Evolutionary conservation across 2,113 vertebrate species (phyloP), one percentile per base, ranked within the genome.

Genomic region (Epinephelus moara): DNA sequence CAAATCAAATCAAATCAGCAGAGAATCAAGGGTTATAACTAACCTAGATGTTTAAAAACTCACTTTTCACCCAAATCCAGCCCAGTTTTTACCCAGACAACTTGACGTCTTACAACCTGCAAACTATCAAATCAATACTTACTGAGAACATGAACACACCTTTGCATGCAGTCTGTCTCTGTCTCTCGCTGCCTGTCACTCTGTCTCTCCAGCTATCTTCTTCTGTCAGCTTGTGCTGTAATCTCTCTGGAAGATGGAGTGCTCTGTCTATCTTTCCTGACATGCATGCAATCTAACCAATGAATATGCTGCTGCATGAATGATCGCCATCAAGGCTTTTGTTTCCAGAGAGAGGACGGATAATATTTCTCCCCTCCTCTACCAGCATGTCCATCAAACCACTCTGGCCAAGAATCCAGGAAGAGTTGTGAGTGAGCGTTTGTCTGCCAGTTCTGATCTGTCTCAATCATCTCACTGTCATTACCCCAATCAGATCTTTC

Each of bases 401-500:
- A 1, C 75, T 78, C 64, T 14, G 59, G 57, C 80, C 67, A 40
- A 82, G 62, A 42, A 57, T 84, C 61, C 18, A 3, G 55, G 47
- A 60, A 15, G 78, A 69, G 66, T 63, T 25, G 27, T 30, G 50
- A 67, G 52, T 23, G 33, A 64, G 33, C 25, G 61, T 75, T 66
- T 52, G 33, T 14, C 87, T 90, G 90, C 70, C 92, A 89, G 42
- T 59, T 45, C 78, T 50, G 56, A 89, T 89, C 75, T 17, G 10
- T 80, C 83, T 88, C 93, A 61, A 52, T 91, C 81, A 55, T 82
- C 64, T 78, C 62, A n/a, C 61, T 62, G 75, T 67, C 49, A 75
- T 88, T 66, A 74, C 64, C 55, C 64, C 78, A 55, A 81, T 89
- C 56, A 88, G 60, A 79, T 75, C 70, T 77, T 70, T 81, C 37